Evolutionary conservation across 2,797 vertebrate genomes (phyloP).

Genomic region (Petrocephalus sullivani): DNA sequence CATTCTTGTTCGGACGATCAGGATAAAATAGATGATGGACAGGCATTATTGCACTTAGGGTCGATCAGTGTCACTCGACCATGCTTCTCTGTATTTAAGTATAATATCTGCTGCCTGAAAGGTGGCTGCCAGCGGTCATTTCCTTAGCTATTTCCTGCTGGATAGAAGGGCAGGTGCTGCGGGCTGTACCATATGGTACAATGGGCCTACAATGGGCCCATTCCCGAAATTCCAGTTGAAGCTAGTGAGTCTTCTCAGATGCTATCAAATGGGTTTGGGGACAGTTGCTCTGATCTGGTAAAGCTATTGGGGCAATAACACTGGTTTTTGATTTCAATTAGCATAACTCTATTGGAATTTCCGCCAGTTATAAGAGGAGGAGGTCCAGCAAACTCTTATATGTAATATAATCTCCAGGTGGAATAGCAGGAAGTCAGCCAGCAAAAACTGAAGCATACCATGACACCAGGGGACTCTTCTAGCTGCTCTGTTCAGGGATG

Average conservation of each 20-base stretch:
- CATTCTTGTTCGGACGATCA: not conserved
- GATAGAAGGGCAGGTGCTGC: not conserved
- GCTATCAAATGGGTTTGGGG: not conserved
- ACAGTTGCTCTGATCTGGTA: not conserved
- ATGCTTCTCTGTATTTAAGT: constrained; percentile 16
- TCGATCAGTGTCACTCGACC: not conserved
- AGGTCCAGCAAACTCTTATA: not conserved
- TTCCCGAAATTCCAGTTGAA: not conserved
- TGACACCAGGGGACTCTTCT: not conserved
- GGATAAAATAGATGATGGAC: not conserved
- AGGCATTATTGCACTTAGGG: not conserved
- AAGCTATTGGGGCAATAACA: not conserved
- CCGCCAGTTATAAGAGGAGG: not conserved
- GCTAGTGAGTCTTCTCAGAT: not conserved
- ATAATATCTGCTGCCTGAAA: constrained; percentile 9
- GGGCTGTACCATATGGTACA: constrained; percentile 1
- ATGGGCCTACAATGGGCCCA: constrained; percentile 6
- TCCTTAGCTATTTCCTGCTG: constrained; percentile 18
- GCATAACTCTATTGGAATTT: not conserved
- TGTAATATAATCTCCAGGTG: not conserved
- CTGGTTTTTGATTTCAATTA: not conserved
- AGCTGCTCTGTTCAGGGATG: not conserved
- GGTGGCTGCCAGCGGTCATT: constrained; percentile 30
- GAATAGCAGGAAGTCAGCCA: not conserved
- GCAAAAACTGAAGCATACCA: not conserved